phyloP scores from a whole-genome alignment of 2,888 invertebrate species.

The Onthophagus sagittarius region DNA sequence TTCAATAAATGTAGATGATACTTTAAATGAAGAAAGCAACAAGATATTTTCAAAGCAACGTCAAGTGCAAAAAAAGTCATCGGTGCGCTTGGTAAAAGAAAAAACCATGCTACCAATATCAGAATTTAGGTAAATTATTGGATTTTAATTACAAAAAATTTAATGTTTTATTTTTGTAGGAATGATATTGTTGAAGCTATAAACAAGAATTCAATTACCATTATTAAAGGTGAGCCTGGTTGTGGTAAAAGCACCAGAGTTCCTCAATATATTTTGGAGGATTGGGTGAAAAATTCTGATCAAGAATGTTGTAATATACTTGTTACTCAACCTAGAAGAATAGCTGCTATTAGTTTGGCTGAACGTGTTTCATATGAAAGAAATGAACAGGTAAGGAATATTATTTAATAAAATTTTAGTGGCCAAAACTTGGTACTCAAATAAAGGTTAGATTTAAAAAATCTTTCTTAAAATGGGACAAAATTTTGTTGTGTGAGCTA shows the following conservation, averaged over 20 bases:
- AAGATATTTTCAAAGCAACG: constrained; percentile 18
- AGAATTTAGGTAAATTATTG: constrained; percentile 42
- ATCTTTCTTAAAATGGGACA: no score
- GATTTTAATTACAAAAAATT: constrained; percentile 8
- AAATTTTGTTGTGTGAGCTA: no score
- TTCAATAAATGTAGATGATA: background rate
- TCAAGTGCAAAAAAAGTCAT: constrained; percentile 27
- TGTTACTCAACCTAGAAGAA: constrained; percentile 65
- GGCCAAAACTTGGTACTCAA: no score
- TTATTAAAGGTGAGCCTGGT: constrained; percentile 68
- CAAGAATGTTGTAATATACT: constrained; percentile 54
- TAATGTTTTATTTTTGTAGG: constrained; percentile 35
- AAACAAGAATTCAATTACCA: constrained; percentile 51
- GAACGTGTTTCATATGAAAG: constrained; percentile 62
- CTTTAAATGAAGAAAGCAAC: constrained; percentile 21
- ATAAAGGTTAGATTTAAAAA: no score
- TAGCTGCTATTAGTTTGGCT: constrained; percentile 66
- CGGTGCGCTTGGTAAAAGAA: constrained; percentile 39
- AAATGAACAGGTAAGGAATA: constrained; percentile 52
- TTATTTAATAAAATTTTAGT: background rate
- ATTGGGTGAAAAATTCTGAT: constrained; percentile 42
- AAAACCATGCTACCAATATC: constrained; percentile 44
- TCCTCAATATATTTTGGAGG: constrained; percentile 60
- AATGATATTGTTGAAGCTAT: constrained; percentile 53
- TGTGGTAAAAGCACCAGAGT: constrained; percentile 72